Percentiles rank a stretch among this genome's conserved stretches.
Conservation (phyloP, 2,888 invertebrate species). For the Athalia rosae region DNA sequence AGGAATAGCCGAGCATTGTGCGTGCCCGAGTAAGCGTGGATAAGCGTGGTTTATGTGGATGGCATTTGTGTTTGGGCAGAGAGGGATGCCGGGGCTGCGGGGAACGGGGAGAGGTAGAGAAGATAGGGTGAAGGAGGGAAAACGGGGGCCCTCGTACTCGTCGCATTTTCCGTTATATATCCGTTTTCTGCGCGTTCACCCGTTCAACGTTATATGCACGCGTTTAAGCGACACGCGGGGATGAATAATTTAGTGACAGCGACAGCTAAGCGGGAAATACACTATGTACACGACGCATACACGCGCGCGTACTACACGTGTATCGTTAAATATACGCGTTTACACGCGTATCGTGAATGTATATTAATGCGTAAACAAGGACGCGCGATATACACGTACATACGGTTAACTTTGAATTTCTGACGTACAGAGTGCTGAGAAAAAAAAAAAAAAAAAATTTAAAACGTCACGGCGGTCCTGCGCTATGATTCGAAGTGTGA, state of each 20-base stretch:
- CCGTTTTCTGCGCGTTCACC: slow-evolving; percentile 48
- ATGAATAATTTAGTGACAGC: slow-evolving; percentile 62
- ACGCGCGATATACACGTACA: slow-evolving; percentile 26
- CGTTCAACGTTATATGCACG: slow-evolving; percentile 5
- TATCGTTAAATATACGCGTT: background rate
- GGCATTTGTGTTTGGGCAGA: slow-evolving; percentile 19
- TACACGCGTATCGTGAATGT: slow-evolving; percentile 5
- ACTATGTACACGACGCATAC: too few relatives aligned
- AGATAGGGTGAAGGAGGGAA: slow-evolving; percentile 3
- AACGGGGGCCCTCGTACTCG: slow-evolving; percentile 33
- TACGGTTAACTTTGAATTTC: background rate
- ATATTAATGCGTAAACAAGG: background rate
- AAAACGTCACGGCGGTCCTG: too few relatives aligned
- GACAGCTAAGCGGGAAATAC: slow-evolving; percentile 41
- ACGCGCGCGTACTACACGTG: too few relatives aligned
- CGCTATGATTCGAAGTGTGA: too few relatives aligned
- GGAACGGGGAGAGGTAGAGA: background rate
- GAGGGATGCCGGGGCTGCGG: background rate
- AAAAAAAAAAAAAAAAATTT: too few relatives aligned
- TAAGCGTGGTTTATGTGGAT: background rate
- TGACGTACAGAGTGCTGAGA: too few relatives aligned
- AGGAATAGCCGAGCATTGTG: slow-evolving; percentile 61
- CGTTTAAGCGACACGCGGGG: slow-evolving; percentile 54
- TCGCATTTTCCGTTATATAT: slow-evolving; percentile 50
- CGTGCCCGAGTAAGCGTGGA: slow-evolving; percentile 66